phyloP scores from a whole-genome alignment of 2,888 invertebrate genomes.

The Ametastegia equiseti region DNA sequence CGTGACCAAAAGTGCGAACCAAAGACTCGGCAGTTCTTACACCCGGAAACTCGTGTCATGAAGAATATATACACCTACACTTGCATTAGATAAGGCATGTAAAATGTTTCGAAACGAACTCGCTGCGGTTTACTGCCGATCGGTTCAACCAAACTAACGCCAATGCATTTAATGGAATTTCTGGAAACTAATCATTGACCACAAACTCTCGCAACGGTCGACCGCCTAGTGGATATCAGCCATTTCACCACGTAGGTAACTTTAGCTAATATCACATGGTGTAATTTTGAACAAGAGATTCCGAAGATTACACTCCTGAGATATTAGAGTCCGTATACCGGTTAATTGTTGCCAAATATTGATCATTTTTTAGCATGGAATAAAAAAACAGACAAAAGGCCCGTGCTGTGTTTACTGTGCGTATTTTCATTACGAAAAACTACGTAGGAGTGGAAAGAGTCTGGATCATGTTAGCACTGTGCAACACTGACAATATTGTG shows the following conservation, averaged over 20 bases:
- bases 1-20: constrained; percentile 17
- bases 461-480: too few relatives aligned
- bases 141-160: background rate
- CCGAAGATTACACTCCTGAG: background rate
- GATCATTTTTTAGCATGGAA: background rate
- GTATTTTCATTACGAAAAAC: too few relatives aligned
- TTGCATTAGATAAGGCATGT: background rate
- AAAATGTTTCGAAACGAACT: background rate
- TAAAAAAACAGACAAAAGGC: too few relatives aligned
- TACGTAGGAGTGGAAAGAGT: too few relatives aligned
- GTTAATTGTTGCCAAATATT: background rate
- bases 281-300: background rate
- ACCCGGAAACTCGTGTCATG: background rate
- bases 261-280: background rate
- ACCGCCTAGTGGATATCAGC: background rate
- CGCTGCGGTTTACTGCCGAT: background rate
- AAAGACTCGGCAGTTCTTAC: constrained; percentile 14
- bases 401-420: too few relatives aligned
- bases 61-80: background rate
- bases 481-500: too few relatives aligned
- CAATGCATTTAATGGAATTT: background rate
- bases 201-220: background rate
- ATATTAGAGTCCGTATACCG: background rate
- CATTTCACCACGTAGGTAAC: background rate
- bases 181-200: background rate